Conservation (phyloP, 2,113 vertebrate species). For the Tetrao urogallus region DNA sequence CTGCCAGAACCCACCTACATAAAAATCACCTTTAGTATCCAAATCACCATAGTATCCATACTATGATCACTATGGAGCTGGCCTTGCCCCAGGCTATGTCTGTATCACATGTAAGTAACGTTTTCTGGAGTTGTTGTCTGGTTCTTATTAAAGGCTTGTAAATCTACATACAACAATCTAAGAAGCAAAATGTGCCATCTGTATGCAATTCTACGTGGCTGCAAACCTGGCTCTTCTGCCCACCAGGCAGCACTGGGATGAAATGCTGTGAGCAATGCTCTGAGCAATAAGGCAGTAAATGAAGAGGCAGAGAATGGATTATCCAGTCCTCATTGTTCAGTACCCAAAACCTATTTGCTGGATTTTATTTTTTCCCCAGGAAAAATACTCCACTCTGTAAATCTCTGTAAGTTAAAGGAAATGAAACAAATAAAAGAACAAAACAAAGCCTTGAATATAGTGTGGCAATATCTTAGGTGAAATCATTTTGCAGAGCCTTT, state of each 20-base stretch:
- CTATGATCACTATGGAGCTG: background rate
- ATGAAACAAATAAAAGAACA: background rate
- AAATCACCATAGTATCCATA: background rate
- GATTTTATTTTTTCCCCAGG: background rate
- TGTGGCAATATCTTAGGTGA: background rate
- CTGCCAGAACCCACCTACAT: background rate
- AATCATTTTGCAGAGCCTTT: background rate
- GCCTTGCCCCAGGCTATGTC: background rate
- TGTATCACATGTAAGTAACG: rapidly evolving
- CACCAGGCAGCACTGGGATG: background rate
- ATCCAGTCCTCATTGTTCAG: background rate
- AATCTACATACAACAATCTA: background rate
- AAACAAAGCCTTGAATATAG: background rate
- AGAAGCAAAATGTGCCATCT: background rate
- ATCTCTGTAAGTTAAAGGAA: constrained; percentile 16
- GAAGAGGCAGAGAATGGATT: background rate
- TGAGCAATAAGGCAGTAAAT: background rate
- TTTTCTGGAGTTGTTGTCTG: background rate
- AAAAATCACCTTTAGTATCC: background rate
- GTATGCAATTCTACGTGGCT: background rate
- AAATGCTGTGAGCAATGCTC: background rate
- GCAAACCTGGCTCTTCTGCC: background rate
- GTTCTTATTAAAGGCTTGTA: background rate
- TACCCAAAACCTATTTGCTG: background rate
- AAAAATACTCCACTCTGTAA: constrained; percentile 17